Conservation (phyloP, 2,888 invertebrate species). For the Andrena minutula region DNA sequence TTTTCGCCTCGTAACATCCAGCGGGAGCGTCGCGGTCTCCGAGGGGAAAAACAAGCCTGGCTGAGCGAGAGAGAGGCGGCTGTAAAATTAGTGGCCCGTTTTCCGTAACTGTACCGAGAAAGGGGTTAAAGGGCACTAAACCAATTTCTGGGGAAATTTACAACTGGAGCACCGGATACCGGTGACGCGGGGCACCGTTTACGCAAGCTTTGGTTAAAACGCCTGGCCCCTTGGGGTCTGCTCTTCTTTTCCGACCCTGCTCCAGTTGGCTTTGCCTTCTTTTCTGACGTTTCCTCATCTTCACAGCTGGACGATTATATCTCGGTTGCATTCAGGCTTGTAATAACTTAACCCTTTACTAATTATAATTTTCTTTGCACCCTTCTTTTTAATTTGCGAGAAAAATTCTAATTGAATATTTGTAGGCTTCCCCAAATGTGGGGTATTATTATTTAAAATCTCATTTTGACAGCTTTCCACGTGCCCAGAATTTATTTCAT, state of each 20-base stretch:
- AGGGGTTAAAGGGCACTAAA: slow-evolving; percentile 79
- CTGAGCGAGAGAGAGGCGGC: not conserved
- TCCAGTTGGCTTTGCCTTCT: not conserved
- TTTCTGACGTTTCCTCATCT: not conserved
- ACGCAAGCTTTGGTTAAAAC: slow-evolving; percentile 73
- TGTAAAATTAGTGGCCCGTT: slow-evolving; percentile 71
- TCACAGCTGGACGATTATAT: not conserved
- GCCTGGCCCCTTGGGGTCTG: not conserved
- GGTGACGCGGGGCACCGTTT: slow-evolving; percentile 54
- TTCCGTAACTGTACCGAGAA: slow-evolving; percentile 75
- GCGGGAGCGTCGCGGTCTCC: not conserved
- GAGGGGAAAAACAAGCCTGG: not conserved
- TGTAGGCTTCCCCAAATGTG: no score
- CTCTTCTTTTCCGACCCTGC: not conserved
- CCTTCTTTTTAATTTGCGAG: not conserved
- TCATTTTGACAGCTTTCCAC: not conserved
- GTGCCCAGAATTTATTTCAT: not conserved
- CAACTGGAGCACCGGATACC: slow-evolving; percentile 72
- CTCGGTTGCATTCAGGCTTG: not conserved
- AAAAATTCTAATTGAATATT: not conserved
- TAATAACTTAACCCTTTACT: not conserved
- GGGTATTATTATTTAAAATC: not conserved
- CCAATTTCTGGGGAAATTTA: slow-evolving; percentile 77
- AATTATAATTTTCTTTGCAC: not conserved
- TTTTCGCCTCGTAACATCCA: slow-evolving; percentile 60